Conservation (phyloP, 2,888 invertebrate species). For the Dromius quadrimaculatus region DNA sequence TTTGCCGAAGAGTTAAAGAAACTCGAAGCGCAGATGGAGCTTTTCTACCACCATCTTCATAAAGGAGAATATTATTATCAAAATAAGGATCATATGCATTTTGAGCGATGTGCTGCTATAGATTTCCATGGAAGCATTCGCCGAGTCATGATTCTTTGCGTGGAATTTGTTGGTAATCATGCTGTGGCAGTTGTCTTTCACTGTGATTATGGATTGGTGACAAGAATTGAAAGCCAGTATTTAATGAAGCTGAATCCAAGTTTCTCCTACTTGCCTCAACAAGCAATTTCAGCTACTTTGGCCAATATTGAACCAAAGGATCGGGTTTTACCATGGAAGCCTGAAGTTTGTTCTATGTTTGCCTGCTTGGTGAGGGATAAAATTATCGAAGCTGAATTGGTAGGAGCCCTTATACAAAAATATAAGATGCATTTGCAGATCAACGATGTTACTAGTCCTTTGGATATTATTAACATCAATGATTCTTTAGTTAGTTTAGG, state of each 20-base stretch:
- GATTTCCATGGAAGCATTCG: background rate
- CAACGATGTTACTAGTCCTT: background rate
- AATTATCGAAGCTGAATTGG: background rate
- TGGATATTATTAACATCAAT: background rate
- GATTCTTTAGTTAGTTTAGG: background rate
- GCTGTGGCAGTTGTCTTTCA: background rate
- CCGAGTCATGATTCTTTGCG: background rate
- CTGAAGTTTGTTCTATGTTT: background rate
- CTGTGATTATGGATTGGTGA: background rate
- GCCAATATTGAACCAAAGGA: background rate
- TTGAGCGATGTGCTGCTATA: background rate
- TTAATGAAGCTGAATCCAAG: background rate
- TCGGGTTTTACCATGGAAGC: background rate
- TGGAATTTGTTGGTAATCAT: background rate
- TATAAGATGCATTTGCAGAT: background rate
- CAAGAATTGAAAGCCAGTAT: background rate
- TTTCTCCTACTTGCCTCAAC: background rate
- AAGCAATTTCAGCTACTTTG: background rate
- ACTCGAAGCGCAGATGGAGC: background rate
- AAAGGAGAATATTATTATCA: background rate
- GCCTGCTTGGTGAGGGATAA: background rate
- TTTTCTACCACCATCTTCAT: background rate
- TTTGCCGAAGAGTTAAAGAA: background rate
- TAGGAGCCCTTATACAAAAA: background rate
- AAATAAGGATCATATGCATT: background rate